Percentiles rank a stretch among this genome's conserved stretches.
These are phyloP conservation scores for rat (Rattus norvegicus) DNA, from an alignment of 2,113 vertebrate genomes.

Conservation along the genomic window GRCr8 NC_086029.1:86135001-86135500, in stretches of 20 bases:
- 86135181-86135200: background rate
- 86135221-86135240: background rate
- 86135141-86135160: background rate
- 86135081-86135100: background rate
- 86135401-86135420: background rate
- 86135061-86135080: background rate
- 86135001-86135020: background rate
- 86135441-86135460: background rate
- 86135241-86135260: background rate
- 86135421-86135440: background rate
- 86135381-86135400: background rate
- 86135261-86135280: background rate
- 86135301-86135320: background rate
- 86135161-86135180: background rate
- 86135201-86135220: background rate
- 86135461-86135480: background rate
- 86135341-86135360: background rate
- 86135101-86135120: background rate
- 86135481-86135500: background rate
- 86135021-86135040: background rate
- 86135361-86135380: background rate
- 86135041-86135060: background rate
- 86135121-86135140: background rate
- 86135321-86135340: background rate
- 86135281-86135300: background rate